Conservation (phyloP, 2,113 vertebrate species). For the Psittacula cyanocephala region DNA sequence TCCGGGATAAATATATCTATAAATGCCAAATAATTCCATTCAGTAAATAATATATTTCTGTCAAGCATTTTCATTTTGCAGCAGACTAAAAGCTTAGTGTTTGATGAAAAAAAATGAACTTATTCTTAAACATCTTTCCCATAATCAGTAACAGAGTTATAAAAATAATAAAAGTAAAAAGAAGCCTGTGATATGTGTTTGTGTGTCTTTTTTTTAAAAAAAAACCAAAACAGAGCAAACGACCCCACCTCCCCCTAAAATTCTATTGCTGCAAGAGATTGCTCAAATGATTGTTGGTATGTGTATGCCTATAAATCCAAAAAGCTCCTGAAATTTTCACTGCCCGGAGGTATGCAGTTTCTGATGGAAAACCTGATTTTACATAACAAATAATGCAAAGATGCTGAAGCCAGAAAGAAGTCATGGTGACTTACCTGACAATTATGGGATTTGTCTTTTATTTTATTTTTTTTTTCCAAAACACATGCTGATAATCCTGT, state of each 20-base stretch:
- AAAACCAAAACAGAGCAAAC: fast-evolving
- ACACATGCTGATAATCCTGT: not conserved
- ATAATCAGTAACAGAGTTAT: not conserved
- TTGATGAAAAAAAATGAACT: not conserved
- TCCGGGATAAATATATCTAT: not conserved
- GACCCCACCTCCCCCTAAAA: not conserved
- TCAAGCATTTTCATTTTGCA: not conserved
- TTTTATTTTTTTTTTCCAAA: not conserved
- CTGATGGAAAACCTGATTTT: not conserved
- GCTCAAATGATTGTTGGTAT: not conserved
- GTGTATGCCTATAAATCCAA: not conserved
- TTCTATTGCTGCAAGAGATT: not conserved
- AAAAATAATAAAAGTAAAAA: not conserved
- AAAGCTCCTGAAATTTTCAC: not conserved
- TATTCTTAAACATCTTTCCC: not conserved
- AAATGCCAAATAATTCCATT: conserved; percentile 39
- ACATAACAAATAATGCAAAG: not conserved
- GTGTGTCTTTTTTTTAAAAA: not conserved
- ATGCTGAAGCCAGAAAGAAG: not conserved
- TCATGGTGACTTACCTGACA: not conserved
- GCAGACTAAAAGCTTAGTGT: not conserved
- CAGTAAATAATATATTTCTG: not conserved
- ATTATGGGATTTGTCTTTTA: not conserved
- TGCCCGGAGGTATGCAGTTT: not conserved
- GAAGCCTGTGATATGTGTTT: not conserved